A percentile compares a stretch with the other conserved stretches of the same genome.
Evolutionary conservation across 2,797 vertebrate species (phyloP).

Genomic region (Scolopax bukidnonensis): DNA sequence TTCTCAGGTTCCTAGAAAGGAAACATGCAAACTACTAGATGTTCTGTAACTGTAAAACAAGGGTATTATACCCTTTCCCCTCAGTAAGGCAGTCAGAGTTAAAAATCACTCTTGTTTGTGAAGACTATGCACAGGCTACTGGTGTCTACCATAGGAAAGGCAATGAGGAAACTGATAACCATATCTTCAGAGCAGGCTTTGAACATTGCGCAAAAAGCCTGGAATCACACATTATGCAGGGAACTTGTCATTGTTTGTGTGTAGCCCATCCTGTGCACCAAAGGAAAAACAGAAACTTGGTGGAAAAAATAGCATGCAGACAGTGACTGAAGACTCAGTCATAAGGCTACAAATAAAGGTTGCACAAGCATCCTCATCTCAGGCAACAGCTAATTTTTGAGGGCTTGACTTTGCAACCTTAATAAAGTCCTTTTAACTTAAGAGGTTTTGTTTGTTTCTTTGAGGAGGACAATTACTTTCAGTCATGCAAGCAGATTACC

Average conservation of each 20-base stretch:
- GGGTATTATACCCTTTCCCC: neutral
- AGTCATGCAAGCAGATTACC: neutral
- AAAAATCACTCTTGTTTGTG: neutral
- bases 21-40: neutral
- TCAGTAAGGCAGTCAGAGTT: neutral
- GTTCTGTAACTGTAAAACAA: neutral
- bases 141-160: neutral
- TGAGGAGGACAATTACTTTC: neutral
- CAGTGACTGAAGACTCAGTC: neutral
- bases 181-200: neutral
- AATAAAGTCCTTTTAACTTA: neutral
- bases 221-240: neutral
- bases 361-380: neutral
- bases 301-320: neutral
- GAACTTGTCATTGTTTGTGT: neutral
- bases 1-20: neutral
- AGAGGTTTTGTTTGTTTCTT: neutral
- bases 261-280: neutral
- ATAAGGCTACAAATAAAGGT: neutral
- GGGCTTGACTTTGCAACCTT: neutral
- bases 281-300: neutral
- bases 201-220: neutral
- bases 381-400: neutral
- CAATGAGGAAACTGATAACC: constrained; percentile 15
- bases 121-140: neutral